phyloP scores from a whole-genome alignment of 2,797 vertebrate species.

The Gila robusta region DNA sequence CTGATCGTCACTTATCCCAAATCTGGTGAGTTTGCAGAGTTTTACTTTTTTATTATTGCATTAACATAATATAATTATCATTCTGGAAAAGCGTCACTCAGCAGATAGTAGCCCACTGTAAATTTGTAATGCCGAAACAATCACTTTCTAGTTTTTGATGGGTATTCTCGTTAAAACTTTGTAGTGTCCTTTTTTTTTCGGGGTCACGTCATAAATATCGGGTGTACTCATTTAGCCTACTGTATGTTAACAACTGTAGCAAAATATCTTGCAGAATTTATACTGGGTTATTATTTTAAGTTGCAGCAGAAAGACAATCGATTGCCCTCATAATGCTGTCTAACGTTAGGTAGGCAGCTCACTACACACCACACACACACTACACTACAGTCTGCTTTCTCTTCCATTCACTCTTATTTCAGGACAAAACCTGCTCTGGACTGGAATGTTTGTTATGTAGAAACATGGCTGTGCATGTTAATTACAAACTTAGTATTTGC shows the following conservation, averaged over 20 bases:
- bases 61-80: not conserved
- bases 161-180: not conserved
- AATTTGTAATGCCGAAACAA: not conserved
- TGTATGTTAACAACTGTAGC: not conserved
- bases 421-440: no score
- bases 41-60: no score
- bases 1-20: slow-evolving; percentile 77
- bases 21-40: slow-evolving; percentile 70
- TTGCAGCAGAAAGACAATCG: not conserved
- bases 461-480: no score
- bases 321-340: not conserved
- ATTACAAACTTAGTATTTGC: no score
- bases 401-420: not conserved
- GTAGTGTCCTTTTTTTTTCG: not conserved
- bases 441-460: no score
- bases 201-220: no score
- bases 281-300: not conserved
- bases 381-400: no score
- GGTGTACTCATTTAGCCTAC: no score
- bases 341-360: not conserved
- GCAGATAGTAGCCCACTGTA: no score
- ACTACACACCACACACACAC: no score
- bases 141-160: not conserved
- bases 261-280: not conserved
- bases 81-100: not conserved